Percentiles rank a stretch among this genome's conserved stretches.
Evolutionary conservation across 2,113 vertebrate genomes (phyloP).

Genomic region (Leucopsar rothschildi): DNA sequence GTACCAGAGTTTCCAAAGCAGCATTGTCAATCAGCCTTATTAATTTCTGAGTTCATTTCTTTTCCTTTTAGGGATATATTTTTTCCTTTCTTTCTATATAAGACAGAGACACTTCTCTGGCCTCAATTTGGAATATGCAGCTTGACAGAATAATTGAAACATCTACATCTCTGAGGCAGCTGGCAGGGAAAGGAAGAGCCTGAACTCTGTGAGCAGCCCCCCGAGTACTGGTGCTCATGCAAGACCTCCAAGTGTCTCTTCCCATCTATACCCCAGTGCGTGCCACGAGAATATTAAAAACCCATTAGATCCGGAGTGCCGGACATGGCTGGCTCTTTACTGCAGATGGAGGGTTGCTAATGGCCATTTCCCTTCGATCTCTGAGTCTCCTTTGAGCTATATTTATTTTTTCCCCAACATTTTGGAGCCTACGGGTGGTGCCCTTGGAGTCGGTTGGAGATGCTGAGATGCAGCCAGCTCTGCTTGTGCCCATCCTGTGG

Average conservation of each 20-base stretch:
- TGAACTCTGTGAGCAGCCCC: conserved; percentile 9
- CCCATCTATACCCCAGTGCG: background rate
- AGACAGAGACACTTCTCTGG: conserved; percentile 26
- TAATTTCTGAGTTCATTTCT: conserved; percentile 67
- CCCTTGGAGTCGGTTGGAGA: background rate
- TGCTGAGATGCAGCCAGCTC: background rate
- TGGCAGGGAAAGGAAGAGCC: conserved; percentile 36
- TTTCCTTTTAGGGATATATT: conserved; percentile 59
- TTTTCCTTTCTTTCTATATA: background rate
- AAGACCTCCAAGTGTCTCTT: conserved; percentile 47
- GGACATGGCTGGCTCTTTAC: conserved; percentile 25
- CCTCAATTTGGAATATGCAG: conserved; percentile 42
- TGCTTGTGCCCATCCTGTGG: background rate
- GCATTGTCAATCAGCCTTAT: conserved; percentile 71
- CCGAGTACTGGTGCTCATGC: conserved; percentile 4
- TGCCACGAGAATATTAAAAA: conserved; percentile 56
- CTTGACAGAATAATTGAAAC: conserved; percentile 42
- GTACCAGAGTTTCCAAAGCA: conserved; percentile 67
- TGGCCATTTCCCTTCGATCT: conserved; percentile 36
- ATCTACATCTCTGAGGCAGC: conserved; percentile 39
- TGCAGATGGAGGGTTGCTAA: conserved; percentile 37
- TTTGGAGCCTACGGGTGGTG: background rate
- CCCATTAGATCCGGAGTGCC: conserved; percentile 10
- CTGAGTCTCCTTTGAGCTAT: conserved; percentile 6
- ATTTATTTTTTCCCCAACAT: background rate